These are phyloP conservation scores for Caenorhabditis sp. DNA, from an alignment of 2,888 invertebrate species.

Conservation along the genomic window DNA sequence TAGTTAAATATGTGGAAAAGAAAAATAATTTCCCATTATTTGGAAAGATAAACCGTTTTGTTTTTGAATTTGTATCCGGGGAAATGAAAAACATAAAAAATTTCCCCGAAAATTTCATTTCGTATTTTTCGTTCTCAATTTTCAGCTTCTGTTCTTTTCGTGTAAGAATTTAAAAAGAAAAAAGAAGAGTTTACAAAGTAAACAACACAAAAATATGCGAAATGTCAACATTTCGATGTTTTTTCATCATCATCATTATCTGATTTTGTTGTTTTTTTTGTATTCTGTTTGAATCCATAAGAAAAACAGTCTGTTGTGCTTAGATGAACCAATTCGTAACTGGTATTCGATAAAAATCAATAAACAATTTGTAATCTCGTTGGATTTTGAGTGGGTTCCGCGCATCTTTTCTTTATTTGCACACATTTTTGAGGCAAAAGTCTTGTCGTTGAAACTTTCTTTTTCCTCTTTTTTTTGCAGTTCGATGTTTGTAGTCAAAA, in stretches of 20 bases:
- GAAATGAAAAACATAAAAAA: too few relatives aligned
- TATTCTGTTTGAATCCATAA: too few relatives aligned
- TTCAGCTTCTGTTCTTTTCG: too few relatives aligned
- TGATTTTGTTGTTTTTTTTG: neutral
- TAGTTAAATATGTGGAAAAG: too few relatives aligned
- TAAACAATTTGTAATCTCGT: neutral
- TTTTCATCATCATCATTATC: neutral
- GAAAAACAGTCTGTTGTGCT: too few relatives aligned
- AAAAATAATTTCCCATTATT: too few relatives aligned
- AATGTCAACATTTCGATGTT: neutral
- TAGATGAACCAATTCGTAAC: too few relatives aligned
- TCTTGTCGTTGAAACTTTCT: neutral
- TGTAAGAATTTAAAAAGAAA: neutral
- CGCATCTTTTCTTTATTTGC: neutral
- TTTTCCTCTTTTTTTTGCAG: neutral
- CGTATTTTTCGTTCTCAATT: too few relatives aligned
- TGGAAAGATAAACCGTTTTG: too few relatives aligned
- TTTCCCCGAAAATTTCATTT: too few relatives aligned
- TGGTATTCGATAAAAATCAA: neutral
- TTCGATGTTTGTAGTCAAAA: neutral
- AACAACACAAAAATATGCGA: neutral
- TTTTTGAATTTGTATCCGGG: too few relatives aligned
- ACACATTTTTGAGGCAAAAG: neutral
- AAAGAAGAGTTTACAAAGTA: neutral
- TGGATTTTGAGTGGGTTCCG: conserved; percentile 1